Evolutionary conservation across 2,797 vertebrate genomes (phyloP).

Genomic region (Argya squamiceps): DNA sequence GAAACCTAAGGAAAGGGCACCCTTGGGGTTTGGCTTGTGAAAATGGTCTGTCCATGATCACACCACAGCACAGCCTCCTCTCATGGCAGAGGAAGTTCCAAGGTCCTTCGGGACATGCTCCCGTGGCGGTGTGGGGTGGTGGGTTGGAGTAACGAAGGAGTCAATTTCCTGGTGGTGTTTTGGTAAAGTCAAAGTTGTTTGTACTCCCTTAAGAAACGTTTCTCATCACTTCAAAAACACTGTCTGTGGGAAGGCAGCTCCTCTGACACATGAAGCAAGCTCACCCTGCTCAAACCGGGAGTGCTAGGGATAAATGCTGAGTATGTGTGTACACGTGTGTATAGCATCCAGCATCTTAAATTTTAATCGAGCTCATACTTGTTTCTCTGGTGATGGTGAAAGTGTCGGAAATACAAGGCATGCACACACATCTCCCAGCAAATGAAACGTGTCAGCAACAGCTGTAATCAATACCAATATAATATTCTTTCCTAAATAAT

Average conservation of each 20-base stretch:
- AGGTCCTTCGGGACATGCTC: background rate
- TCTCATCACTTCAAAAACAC: background rate
- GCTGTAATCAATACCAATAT: constrained; percentile 79
- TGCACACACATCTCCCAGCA: constrained; percentile 70
- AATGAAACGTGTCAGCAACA: constrained; percentile 78
- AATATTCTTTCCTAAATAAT: constrained; percentile 79
- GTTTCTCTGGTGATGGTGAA: constrained; percentile 39
- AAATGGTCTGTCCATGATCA: background rate
- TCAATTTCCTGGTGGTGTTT: background rate
- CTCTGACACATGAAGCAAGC: constrained; percentile 9
- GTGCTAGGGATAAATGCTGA: background rate
- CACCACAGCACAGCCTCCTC: background rate
- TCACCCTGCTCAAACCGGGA: background rate
- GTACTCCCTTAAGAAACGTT: background rate
- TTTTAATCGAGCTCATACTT: constrained; percentile 44
- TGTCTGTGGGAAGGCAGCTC: constrained; percentile 4
- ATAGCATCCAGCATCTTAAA: constrained; percentile 16
- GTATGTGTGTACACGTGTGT: background rate
- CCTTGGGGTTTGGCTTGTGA: background rate
- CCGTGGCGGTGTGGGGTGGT: background rate
- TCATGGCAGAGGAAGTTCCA: background rate
- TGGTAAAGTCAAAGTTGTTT: background rate
- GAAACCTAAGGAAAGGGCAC: background rate
- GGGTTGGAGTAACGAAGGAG: background rate
- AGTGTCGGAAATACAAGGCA: constrained; percentile 64